phyloP scores from a whole-genome alignment of 2,797 vertebrate species.

The Chloroceryle inda region DNA sequence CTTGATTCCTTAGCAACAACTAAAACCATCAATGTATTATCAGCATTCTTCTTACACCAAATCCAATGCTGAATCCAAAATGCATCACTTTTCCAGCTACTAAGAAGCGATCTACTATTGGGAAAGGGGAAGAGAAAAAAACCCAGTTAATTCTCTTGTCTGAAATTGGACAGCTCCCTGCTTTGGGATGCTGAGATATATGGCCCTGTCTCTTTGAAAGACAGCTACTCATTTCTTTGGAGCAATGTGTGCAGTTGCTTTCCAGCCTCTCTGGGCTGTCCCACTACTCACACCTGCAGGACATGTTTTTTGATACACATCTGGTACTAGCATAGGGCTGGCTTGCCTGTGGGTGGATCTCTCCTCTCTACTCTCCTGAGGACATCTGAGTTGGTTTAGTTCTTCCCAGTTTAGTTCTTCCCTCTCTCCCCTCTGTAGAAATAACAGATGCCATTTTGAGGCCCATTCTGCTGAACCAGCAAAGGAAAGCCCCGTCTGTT shows the following conservation, averaged over 20 bases:
- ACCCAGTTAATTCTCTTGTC: not conserved
- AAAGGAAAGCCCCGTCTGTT: not conserved
- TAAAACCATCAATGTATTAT: not conserved
- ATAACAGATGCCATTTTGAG: not conserved
- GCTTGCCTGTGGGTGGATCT: not conserved
- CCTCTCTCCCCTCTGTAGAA: slow-evolving; percentile 27
- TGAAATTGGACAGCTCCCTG: not conserved
- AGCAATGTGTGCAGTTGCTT: not conserved
- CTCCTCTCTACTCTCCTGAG: not conserved
- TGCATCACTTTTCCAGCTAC: not conserved
- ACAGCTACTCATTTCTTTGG: not conserved
- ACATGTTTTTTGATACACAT: not conserved
- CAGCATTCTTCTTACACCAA: not conserved
- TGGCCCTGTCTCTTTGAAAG: not conserved
- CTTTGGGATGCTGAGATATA: not conserved
- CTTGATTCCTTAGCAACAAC: not conserved
- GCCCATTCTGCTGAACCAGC: not conserved
- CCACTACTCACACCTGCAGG: not conserved
- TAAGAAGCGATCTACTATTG: not conserved
- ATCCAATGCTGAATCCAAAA: not conserved
- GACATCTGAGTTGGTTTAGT: not conserved
- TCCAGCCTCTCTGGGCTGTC: not conserved
- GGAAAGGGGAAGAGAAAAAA: not conserved
- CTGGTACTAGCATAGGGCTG: not conserved
- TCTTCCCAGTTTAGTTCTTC: not conserved